phyloP scores from a whole-genome alignment of 2,797 vertebrate genomes.

The Alosa sapidissima region DNA sequence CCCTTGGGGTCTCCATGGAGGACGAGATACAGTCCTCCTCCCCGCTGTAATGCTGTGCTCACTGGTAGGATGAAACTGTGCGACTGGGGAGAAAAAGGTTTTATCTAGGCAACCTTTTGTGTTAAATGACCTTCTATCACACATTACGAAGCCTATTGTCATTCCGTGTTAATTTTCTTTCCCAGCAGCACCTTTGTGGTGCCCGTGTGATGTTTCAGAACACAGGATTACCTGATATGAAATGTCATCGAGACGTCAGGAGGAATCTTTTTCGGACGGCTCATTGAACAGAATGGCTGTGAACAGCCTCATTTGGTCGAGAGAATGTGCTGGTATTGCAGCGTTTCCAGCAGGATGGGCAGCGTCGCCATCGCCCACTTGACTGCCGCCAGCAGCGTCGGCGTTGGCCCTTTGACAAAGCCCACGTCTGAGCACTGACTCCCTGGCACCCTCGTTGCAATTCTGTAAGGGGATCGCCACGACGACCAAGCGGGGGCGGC shows the following conservation, averaged over 20 bases:
- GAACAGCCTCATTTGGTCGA: neutral
- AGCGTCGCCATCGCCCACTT: neutral
- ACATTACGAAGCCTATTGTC: constrained; percentile 23
- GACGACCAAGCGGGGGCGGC: constrained; percentile 40
- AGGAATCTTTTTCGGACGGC: neutral
- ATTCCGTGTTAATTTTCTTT: neutral
- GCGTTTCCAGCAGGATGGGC: neutral
- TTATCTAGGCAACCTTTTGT: neutral
- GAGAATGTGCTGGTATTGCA: neutral
- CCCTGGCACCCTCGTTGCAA: constrained; percentile 1
- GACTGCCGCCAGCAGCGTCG: neutral
- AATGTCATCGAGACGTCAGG: neutral
- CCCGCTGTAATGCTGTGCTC: neutral
- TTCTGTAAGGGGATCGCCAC: neutral
- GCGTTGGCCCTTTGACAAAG: neutral
- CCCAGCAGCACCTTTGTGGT: neutral
- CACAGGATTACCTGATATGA: neutral
- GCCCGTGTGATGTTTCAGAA: neutral
- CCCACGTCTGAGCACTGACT: neutral
- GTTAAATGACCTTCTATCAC: constrained; percentile 24
- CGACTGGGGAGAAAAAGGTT: constrained; percentile 1
- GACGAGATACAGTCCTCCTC: neutral
- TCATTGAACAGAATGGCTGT: neutral
- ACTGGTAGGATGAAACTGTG: neutral
- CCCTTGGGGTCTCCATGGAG: constrained; percentile 16